Conservation (phyloP, 2,888 invertebrate species). For the Marasmarcha lunaedactyla region DNA sequence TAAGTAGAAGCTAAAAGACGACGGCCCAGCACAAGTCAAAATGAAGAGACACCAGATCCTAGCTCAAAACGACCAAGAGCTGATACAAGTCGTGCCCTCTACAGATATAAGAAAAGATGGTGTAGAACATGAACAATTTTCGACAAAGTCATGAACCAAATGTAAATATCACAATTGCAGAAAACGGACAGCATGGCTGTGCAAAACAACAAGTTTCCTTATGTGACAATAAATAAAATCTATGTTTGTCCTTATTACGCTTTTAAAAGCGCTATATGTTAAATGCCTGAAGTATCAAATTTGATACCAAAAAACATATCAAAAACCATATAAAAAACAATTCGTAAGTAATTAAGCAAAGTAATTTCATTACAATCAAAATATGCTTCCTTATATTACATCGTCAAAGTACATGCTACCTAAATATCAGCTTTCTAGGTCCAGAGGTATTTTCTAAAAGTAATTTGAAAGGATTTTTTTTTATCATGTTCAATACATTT, state of each 20-base stretch:
- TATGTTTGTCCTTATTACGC: slow-evolving; percentile 25
- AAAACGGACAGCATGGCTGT: slow-evolving; percentile 22
- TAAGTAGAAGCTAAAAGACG: slow-evolving; percentile 22
- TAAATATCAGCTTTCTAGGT: too few relatives aligned
- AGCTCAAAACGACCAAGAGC: slow-evolving; percentile 15
- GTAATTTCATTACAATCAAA: too few relatives aligned
- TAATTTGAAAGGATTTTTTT: too few relatives aligned
- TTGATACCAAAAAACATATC: too few relatives aligned
- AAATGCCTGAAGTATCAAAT: too few relatives aligned
- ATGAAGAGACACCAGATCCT: slow-evolving; percentile 20
- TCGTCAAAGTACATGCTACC: too few relatives aligned
- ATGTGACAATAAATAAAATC: slow-evolving; percentile 26
- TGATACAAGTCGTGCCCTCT: slow-evolving; percentile 17
- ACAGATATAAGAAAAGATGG: slow-evolving; percentile 12
- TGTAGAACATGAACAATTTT: slow-evolving; percentile 24
- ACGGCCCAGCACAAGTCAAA: slow-evolving; percentile 22
- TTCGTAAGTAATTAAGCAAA: too few relatives aligned
- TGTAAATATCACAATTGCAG: slow-evolving; percentile 24
- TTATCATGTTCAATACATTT: too few relatives aligned
- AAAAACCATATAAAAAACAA: too few relatives aligned
- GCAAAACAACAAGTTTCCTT: slow-evolving; percentile 24
- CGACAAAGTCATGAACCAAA: slow-evolving; percentile 22
- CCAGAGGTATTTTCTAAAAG: too few relatives aligned
- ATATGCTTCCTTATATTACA: too few relatives aligned
- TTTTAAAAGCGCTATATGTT: not conserved